Evolutionary conservation across 1,140 invertebrate genomes (phyloP), one percentile per base, ranked within the genome.

Genomic region (Cotesia chilonis): DNA sequence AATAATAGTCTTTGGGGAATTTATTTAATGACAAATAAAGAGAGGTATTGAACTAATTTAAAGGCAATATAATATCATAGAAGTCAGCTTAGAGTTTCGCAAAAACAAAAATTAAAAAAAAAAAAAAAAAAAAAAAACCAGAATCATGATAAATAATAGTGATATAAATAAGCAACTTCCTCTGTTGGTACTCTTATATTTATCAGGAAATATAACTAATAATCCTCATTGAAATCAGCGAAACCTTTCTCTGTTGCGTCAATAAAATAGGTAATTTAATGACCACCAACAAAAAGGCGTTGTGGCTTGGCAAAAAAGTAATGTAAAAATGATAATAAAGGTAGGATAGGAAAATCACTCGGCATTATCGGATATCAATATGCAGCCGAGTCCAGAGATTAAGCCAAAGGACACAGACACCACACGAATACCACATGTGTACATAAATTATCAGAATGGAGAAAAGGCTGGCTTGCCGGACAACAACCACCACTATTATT

Each of bases 141-240:
- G 10, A 47, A 47, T 47, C 10, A 47, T 47, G 41, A 47, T 47
- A 47, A 47, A 47, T 47, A 9, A 47, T 47, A 9, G 41, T 47
- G 41, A 47, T 47, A 47, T 47, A 47, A 47, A 47, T 47, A 9
- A 47, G 6, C 41, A 47, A 47, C 41, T 47, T 47, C 41, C 41
- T 47, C 41, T 47, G 7, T 59, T 59, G 17, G 28, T 59, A 59
- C 20, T 20, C 20, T 20, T 7, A 4, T 28, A 20, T 17, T 9
- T 20, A 59, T 28, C 57, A 59, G 57, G 57, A 59, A 59, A 59
- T 59, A 59, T 59, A 59, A 59, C 57, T 59, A 59, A 59, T 59
- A 59, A 59, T 59, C 57, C 57, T 4, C 57, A 28, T 20, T 28
- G 57, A 59, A 59, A 59, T 59, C 57, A 28, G 57, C 17, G 57